phyloP scores from a whole-genome alignment of 2,888 invertebrate genomes.

The Tenthredo notha region DNA sequence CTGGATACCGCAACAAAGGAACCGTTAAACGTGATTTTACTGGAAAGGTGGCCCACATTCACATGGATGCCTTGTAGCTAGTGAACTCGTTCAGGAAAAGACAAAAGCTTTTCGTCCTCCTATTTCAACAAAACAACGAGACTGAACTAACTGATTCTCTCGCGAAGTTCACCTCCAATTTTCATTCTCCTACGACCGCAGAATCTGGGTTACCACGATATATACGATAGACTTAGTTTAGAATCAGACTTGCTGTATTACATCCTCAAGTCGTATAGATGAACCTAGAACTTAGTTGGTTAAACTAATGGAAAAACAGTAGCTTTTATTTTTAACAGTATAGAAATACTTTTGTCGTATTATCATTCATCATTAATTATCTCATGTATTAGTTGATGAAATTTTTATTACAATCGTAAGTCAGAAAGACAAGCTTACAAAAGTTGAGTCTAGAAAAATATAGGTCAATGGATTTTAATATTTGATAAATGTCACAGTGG shows the following conservation, averaged over 20 bases:
- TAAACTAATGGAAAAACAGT: too few species aligned
- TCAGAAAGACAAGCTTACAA: too few species aligned
- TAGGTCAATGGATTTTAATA: conserved; percentile 16
- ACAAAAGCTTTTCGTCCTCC: conserved; percentile 28
- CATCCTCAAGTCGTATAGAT: background rate
- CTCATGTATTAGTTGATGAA: background rate
- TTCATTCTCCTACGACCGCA: conserved; percentile 1
- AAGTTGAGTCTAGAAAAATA: background rate
- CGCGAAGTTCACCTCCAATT: conserved; percentile 25
- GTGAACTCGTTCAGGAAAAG: conserved; percentile 44
- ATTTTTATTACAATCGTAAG: background rate
- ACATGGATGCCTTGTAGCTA: conserved; percentile 61
- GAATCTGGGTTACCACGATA: conserved; percentile 21
- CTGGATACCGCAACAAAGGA: conserved; percentile 61
- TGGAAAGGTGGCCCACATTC: conserved; percentile 68
- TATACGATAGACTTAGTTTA: background rate
- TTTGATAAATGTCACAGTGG: conserved; percentile 14
- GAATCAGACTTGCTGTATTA: background rate
- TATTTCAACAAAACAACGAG: conserved; percentile 14
- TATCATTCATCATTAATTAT: background rate
- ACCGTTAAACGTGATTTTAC: conserved; percentile 70
- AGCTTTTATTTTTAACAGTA: background rate
- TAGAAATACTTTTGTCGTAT: background rate
- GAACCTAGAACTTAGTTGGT: background rate
- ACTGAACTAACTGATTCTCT: conserved; percentile 5